Conservation (phyloP, 2,888 invertebrate genomes). For the Altica lythri region DNA sequence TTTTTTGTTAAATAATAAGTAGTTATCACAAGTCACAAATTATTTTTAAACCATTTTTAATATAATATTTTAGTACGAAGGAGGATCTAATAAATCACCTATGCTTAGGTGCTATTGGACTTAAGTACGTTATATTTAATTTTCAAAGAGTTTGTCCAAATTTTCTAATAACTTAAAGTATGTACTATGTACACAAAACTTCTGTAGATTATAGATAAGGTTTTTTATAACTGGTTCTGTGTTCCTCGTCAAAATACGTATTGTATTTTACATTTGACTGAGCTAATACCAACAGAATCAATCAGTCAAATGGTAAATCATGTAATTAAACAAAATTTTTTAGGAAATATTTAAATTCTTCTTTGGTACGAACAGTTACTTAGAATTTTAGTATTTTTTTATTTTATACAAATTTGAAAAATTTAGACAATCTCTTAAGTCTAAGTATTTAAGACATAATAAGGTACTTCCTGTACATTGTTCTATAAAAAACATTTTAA, state of each 20-base stretch:
- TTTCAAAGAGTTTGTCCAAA: not conserved
- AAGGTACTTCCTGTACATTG: constrained; percentile 10
- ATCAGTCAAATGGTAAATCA: too few relatives aligned
- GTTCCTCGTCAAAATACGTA: too few relatives aligned
- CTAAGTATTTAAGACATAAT: not conserved
- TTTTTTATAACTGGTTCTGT: too few relatives aligned
- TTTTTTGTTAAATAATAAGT: constrained; percentile 6
- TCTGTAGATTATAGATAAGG: too few relatives aligned
- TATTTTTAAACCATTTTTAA: not conserved
- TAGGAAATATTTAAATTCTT: too few relatives aligned
- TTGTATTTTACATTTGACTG: too few relatives aligned
- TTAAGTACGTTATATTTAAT: constrained; percentile 2
- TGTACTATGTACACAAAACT: too few relatives aligned
- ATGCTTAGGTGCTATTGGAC: not conserved
- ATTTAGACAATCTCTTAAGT: not conserved
- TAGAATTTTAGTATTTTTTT: too few relatives aligned
- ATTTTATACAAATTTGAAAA: not conserved
- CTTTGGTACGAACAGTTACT: too few relatives aligned
- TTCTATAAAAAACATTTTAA: constrained; percentile 24
- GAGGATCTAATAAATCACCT: not conserved
- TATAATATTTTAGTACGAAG: not conserved
- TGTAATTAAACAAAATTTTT: too few relatives aligned
- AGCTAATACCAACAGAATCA: too few relatives aligned
- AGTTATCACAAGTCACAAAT: constrained; percentile 9
- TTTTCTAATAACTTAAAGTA: too few relatives aligned